These are phyloP conservation scores for Epinephelus cyanopodus DNA, from an alignment of 2,113 vertebrate genomes.

Conservation along the genomic window DNA sequence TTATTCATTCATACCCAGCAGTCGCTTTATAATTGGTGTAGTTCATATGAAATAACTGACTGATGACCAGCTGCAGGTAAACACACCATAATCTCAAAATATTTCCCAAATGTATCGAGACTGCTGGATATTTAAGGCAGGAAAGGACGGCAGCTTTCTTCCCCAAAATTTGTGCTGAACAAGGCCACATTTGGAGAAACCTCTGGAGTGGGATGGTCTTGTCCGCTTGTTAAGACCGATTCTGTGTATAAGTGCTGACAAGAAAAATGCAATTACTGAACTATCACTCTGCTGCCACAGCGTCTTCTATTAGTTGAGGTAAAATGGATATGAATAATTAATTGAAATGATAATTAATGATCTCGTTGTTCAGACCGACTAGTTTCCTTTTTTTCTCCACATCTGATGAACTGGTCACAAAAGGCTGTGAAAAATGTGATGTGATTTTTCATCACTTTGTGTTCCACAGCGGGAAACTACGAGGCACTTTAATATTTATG, in stretches of 20 bases:
- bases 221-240: too few species aligned
- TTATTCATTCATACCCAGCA: neutral
- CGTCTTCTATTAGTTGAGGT: neutral
- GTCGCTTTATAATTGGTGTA: neutral
- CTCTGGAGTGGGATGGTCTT: too few species aligned
- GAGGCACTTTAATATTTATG: slow-evolving; percentile 7
- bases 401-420: neutral
- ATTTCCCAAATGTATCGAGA: neutral
- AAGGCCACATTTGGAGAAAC: too few species aligned
- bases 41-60: neutral
- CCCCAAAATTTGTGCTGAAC: too few species aligned
- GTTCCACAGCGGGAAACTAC: too few species aligned
- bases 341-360: too few species aligned
- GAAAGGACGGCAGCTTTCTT: too few species aligned
- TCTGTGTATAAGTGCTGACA: too few species aligned
- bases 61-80: neutral
- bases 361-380: neutral
- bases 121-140: too few species aligned
- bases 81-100: neutral
- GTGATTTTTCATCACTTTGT: neutral
- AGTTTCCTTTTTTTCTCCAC: neutral
- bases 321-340: neutral
- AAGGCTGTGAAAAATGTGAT: neutral
- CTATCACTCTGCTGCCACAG: neutral
- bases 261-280: neutral